Percentiles rank a stretch among this genome's conserved stretches.
Evolutionary conservation across 53 echinoderm and acorn worm species (phyloP).

Genomic region (Apostichopus leukothele): DNA sequence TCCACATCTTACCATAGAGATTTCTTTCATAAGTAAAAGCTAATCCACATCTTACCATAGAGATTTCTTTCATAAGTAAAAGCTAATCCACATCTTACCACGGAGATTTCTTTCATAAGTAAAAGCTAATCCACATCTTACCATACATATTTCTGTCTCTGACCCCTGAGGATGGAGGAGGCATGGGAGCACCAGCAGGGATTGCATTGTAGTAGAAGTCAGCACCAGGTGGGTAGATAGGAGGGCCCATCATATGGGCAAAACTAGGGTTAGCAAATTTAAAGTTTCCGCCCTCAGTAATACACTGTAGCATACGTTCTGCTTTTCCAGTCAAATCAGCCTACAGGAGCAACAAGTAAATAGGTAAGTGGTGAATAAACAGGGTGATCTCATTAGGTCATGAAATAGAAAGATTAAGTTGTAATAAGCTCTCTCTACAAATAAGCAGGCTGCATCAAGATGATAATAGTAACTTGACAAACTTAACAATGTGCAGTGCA

Average conservation of each 20-base stretch:
- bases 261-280: conserved; percentile 90
- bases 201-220: conserved; percentile 85
- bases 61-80: conserved; percentile 33
- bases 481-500: too few species aligned
- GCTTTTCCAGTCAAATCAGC: conserved; percentile 93
- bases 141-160: conserved; percentile 62
- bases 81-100: conserved; percentile 41
- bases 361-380: too few species aligned
- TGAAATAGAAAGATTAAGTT: too few species aligned
- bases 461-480: too few species aligned
- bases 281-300: conserved; percentile 76
- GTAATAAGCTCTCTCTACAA: too few species aligned
- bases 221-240: conserved; percentile 62
- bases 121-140: conserved; percentile 5
- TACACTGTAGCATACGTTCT: conserved; percentile 93
- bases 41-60: conserved; percentile 44
- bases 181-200: conserved; percentile 71
- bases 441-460: too few species aligned
- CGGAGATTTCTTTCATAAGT: too few species aligned
- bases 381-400: too few species aligned
- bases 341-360: too few species aligned
- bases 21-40: conserved; percentile 15
- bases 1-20: conserved; percentile 50
- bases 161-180: conserved; percentile 54
- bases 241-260: conserved; percentile 79